These are phyloP conservation scores for Galeopterus variegatus DNA, from an alignment of 2,113 vertebrate species.

Conservation along the genomic window DNA sequence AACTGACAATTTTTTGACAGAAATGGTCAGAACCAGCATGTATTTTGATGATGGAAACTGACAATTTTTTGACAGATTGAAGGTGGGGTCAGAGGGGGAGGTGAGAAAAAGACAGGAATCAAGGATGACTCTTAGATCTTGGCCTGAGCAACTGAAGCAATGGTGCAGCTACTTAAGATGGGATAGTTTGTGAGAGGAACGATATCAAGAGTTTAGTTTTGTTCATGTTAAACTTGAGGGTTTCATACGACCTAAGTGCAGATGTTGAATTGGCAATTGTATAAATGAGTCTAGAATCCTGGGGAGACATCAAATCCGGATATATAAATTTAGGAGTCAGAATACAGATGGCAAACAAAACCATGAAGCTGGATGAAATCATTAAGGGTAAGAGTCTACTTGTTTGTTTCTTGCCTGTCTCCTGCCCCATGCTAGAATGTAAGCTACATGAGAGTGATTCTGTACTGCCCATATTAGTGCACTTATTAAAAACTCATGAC, in stretches of 20 bases:
- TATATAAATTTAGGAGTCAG: slow-evolving; percentile 33
- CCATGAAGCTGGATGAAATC: not conserved
- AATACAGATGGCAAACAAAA: slow-evolving; percentile 5
- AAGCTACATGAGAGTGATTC: not conserved
- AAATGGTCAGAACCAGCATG: not conserved
- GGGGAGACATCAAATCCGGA: not conserved
- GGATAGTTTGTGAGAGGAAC: not conserved
- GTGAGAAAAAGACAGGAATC: not conserved
- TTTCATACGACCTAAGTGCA: not conserved
- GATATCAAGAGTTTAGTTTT: not conserved
- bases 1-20: too few relatives aligned
- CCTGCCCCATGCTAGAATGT: not conserved
- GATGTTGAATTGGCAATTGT: not conserved
- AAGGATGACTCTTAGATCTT: not conserved
- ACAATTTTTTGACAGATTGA: slow-evolving; percentile 16
- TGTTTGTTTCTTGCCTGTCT: not conserved
- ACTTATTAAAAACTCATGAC: not conserved
- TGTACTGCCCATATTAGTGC: not conserved
- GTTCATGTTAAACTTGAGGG: not conserved
- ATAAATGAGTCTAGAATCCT: not conserved
- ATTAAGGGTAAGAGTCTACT: not conserved
- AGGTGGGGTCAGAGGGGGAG: not conserved
- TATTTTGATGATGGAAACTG: not conserved
- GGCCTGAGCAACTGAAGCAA: not conserved
- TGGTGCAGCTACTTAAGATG: not conserved